Evolutionary conservation across 1,140 invertebrate species (phyloP).

Genomic region (Drosophila simulans): DNA sequence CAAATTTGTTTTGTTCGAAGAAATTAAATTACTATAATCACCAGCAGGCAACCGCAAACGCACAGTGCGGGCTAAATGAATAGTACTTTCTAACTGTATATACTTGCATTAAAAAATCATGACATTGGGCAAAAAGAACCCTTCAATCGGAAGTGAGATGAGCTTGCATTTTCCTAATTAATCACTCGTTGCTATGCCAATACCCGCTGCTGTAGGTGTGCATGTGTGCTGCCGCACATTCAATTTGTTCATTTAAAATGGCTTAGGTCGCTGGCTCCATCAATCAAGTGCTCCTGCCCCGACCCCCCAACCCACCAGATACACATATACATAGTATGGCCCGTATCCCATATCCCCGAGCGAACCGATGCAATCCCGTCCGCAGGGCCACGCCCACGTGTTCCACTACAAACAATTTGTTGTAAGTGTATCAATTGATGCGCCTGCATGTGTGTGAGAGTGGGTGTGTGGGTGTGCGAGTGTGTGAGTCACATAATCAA

Average conservation of each 20-base stretch:
- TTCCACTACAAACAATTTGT: conserved; percentile 71
- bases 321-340: not conserved
- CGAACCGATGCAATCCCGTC: conserved; percentile 9
- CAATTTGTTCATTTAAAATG: conserved; percentile 81
- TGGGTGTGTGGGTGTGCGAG: conserved; percentile 15
- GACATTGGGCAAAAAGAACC: too few relatives aligned
- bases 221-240: conserved; percentile 37
- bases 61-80: not conserved
- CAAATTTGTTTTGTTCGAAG: conserved; percentile 40
- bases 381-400: conserved; percentile 48
- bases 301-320: not conserved
- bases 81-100: too few relatives aligned
- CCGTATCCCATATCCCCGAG: conserved; percentile 1
- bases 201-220: conserved; percentile 7
- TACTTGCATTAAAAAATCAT: too few relatives aligned
- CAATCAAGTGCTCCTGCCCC: conserved; percentile 59
- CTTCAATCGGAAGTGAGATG: not conserved
- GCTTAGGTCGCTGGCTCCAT: conserved; percentile 66
- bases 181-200: not conserved
- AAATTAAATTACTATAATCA: conserved; percentile 61
- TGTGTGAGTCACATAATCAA: conserved; percentile 75
- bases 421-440: conserved; percentile 79
- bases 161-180: not conserved
- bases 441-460: conserved; percentile 25
- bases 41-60: conserved; percentile 17